Percentiles rank a stretch among this genome's conserved stretches.
These are phyloP conservation scores for Gisinianus flammeolus DNA, from an alignment of 2,888 invertebrate species.

Conservation along the genomic window DNA sequence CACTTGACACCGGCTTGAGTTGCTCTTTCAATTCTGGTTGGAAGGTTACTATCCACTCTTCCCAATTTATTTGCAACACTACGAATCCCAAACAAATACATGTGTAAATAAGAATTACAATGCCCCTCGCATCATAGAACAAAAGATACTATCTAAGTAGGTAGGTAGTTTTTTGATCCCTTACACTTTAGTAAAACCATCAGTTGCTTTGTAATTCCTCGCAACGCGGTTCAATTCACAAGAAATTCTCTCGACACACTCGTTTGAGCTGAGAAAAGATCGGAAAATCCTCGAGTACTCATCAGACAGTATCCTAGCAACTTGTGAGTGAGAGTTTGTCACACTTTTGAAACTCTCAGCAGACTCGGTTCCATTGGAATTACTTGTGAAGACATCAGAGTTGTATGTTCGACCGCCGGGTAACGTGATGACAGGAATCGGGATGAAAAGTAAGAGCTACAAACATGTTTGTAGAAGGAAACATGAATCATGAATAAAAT, in stretches of 20 bases:
- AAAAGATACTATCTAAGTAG: not conserved
- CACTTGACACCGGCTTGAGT: constrained; percentile 30
- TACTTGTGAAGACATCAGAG: not conserved
- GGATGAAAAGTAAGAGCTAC: constrained; percentile 32
- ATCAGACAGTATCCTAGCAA: constrained; percentile 19
- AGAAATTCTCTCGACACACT: constrained; percentile 44
- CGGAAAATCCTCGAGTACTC: constrained; percentile 26
- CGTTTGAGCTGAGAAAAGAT: constrained; percentile 25
- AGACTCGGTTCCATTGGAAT: not conserved
- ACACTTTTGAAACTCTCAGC: not conserved
- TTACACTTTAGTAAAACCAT: constrained; percentile 39
- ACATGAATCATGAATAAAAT: not conserved
- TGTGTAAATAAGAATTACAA: not conserved
- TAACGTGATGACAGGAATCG: constrained; percentile 36
- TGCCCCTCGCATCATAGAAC: too few species aligned
- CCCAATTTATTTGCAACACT: constrained; percentile 17
- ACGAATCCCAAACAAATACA: not conserved
- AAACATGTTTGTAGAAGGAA: too few species aligned
- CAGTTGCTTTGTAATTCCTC: constrained; percentile 32
- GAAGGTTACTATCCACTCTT: constrained; percentile 13
- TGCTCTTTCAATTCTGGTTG: constrained; percentile 23
- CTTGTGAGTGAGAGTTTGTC: not conserved
- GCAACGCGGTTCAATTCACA: constrained; percentile 41
- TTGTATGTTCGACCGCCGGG: constrained; percentile 13
- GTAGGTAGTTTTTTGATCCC: not conserved